Evolutionary conservation across 1,140 invertebrate genomes (phyloP).

Genomic region (Calephelis virginiensis): DNA sequence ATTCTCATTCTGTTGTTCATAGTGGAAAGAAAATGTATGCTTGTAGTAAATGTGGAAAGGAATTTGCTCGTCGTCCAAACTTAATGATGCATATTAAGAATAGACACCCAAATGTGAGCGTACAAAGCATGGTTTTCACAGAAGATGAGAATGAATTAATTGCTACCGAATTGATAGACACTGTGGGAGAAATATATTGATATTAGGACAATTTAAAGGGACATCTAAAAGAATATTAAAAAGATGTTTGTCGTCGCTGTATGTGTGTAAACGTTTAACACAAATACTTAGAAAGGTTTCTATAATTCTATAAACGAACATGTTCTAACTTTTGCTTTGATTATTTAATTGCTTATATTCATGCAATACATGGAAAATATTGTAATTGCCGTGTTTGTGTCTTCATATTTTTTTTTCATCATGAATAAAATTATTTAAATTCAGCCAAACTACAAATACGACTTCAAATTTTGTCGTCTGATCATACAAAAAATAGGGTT

Average conservation of each 20-base stretch:
- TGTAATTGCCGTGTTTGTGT: constrained; percentile 37
- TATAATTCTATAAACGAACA: neutral
- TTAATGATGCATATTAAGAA: constrained; percentile 53
- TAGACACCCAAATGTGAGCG: constrained; percentile 40
- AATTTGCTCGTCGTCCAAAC: constrained; percentile 64
- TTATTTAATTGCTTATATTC: constrained; percentile 42
- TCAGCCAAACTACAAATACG: too few relatives aligned
- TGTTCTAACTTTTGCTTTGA: constrained; percentile 25
- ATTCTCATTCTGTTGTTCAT: constrained; percentile 77
- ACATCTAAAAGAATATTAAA: too few relatives aligned
- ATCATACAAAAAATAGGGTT: too few relatives aligned
- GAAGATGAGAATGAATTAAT: constrained; percentile 42
- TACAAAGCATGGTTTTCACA: constrained; percentile 26
- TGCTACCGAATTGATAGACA: neutral
- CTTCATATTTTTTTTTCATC: constrained; percentile 46
- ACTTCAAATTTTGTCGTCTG: too few relatives aligned
- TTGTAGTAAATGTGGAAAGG: constrained; percentile 77
- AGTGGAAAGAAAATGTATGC: constrained; percentile 78
- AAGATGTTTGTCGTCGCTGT: too few relatives aligned
- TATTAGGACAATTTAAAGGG: neutral
- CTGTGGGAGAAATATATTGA: neutral
- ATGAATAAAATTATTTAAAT: constrained; percentile 25
- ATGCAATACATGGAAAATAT: constrained; percentile 34
- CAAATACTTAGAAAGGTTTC: neutral
- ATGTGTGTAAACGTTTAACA: neutral